phyloP scores from a whole-genome alignment of 2,888 invertebrate genomes.

The Tiliacea aurago region DNA sequence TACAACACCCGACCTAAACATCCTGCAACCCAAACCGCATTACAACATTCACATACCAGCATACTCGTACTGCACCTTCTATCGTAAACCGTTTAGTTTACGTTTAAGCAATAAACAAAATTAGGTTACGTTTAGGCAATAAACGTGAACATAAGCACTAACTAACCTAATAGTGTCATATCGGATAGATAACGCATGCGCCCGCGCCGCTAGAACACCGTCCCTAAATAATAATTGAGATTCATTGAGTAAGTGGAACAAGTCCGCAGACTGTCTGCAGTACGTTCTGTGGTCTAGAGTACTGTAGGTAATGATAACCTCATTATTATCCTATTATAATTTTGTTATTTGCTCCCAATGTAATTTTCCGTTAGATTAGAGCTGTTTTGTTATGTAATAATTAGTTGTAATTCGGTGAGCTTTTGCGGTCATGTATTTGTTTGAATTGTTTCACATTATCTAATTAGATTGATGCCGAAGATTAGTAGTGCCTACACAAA shows the following conservation, averaged over 20 bases:
- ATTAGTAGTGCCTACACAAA: slow-evolving; percentile 20
- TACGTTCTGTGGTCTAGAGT: slow-evolving; percentile 69
- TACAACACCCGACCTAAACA: slow-evolving; percentile 10
- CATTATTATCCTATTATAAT: slow-evolving; percentile 79
- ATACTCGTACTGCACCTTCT: slow-evolving; percentile 39
- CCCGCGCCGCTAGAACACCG: slow-evolving; percentile 49
- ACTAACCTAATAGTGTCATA: slow-evolving; percentile 62
- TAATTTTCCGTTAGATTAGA: slow-evolving; percentile 77
- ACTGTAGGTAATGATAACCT: slow-evolving; percentile 77
- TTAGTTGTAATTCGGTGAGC: slow-evolving; percentile 32
- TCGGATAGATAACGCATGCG: slow-evolving; percentile 62
- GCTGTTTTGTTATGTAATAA: slow-evolving; percentile 42
- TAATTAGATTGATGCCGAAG: slow-evolving; percentile 2
- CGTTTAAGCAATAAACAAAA: slow-evolving; percentile 42
- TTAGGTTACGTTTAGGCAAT: slow-evolving; percentile 60
- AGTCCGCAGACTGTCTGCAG: slow-evolving; percentile 70
- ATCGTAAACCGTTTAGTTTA: slow-evolving; percentile 30
- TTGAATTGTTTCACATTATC: slow-evolving; percentile 1
- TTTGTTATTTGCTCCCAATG: slow-evolving; percentile 76
- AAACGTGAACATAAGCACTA: slow-evolving; percentile 53
- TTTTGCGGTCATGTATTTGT: slow-evolving; percentile 40
- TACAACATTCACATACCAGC: slow-evolving; percentile 22
- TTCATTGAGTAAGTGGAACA: slow-evolving; percentile 76
- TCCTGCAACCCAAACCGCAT: slow-evolving; percentile 14
- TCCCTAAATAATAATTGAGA: slow-evolving; percentile 69